Evolutionary conservation across 2,888 invertebrate species (phyloP).

Genomic region (Ctenicera cuprea): DNA sequence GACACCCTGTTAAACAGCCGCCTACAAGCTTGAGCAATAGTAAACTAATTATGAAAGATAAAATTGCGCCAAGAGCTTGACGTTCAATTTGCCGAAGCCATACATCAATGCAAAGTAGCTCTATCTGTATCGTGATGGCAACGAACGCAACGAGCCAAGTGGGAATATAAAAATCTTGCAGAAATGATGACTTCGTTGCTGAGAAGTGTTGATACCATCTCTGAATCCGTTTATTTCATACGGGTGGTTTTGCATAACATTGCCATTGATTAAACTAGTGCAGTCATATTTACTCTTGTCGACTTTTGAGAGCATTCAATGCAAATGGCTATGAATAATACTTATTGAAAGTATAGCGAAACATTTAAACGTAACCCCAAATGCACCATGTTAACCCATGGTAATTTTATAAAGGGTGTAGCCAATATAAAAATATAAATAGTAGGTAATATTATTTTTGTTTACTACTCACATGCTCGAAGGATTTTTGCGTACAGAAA

Average conservation of each 20-base stretch:
- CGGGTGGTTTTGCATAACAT: conserved; percentile 52
- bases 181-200: conserved; percentile 56
- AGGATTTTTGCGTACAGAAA: too few relatives aligned
- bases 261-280: conserved; percentile 49
- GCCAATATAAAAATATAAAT: too few relatives aligned
- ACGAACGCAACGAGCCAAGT: conserved; percentile 45
- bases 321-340: conserved; percentile 29
- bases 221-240: conserved; percentile 52
- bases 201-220: conserved; percentile 56
- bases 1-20: conserved; percentile 59
- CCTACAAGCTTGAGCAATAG: conserved; percentile 59
- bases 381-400: too few relatives aligned
- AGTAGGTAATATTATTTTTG: too few relatives aligned
- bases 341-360: not conserved
- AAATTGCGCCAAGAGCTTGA: conserved; percentile 59
- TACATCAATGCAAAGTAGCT: conserved; percentile 59
- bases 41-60: conserved; percentile 62
- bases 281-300: conserved; percentile 22
- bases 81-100: conserved; percentile 62
- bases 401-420: too few relatives aligned
- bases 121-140: conserved; percentile 49
- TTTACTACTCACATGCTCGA: too few relatives aligned
- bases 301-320: conserved; percentile 46
- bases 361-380: not conserved
- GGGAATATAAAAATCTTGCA: conserved; percentile 49